These are phyloP conservation scores for Scolanthus callimorphus DNA, from an alignment of 92 coral and sea anemone species.

Conservation along the genomic window DNA sequence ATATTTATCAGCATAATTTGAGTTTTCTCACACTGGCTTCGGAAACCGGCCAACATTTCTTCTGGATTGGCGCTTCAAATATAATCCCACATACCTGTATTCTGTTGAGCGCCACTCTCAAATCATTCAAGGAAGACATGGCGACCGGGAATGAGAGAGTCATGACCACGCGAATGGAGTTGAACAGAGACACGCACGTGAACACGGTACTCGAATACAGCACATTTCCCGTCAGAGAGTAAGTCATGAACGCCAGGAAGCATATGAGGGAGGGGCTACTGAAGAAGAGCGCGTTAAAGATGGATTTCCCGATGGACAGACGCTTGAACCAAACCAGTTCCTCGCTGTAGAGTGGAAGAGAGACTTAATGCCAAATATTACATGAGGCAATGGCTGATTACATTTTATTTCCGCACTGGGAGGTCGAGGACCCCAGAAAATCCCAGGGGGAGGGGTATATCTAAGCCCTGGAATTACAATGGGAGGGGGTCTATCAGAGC, in stretches of 20 bases:
- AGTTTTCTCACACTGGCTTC: too few species aligned
- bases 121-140: constrained; percentile 12
- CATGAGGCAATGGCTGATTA: too few species aligned
- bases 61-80: too few species aligned
- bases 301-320: constrained; percentile 12
- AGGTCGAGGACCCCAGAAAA: too few species aligned
- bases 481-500: too few species aligned
- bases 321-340: constrained; percentile 12
- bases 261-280: constrained; percentile 28
- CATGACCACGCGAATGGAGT: constrained; percentile 18
- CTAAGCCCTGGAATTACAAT: too few species aligned
- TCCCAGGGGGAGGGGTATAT: too few species aligned
- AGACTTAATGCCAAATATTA: too few species aligned
- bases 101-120: constrained; percentile 23
- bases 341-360: too few species aligned
- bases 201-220: constrained; percentile 19
- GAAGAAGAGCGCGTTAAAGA: constrained; percentile 26
- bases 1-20: too few species aligned
- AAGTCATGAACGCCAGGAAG: constrained; percentile 34
- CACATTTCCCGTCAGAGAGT: constrained; percentile 17
- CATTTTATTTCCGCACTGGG: too few species aligned
- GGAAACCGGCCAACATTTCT: too few species aligned
- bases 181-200: constrained; percentile 33
- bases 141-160: constrained; percentile 25
- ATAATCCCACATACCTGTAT: constrained; percentile 14